Conservation (phyloP, 2,113 vertebrate species). For the Sinocyclocheilus anshuiensis region DNA sequence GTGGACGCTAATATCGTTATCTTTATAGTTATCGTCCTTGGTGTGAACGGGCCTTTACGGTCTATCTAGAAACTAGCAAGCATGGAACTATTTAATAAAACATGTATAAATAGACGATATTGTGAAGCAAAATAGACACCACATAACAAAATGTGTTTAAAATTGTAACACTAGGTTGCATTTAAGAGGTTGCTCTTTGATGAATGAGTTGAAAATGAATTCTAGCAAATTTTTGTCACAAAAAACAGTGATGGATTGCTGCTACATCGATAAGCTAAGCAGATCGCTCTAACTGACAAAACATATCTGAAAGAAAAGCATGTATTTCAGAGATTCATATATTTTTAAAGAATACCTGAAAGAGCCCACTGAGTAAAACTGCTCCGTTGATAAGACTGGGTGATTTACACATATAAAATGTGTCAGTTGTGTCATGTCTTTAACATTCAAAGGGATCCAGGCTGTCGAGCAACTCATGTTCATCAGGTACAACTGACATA, state of each 20-base stretch:
- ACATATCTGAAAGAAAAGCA: not conserved
- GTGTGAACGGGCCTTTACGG: not conserved
- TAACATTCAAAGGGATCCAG: not conserved
- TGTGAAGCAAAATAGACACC: not conserved
- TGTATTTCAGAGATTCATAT: not conserved
- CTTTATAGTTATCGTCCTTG: too few species aligned
- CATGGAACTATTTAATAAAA: not conserved
- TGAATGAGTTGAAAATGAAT: not conserved
- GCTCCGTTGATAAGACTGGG: not conserved
- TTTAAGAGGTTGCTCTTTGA: not conserved
- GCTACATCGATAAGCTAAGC: not conserved
- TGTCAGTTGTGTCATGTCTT: slow-evolving; percentile 14
- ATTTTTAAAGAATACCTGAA: not conserved
- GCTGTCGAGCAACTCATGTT: not conserved
- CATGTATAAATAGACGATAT: not conserved
- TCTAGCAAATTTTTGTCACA: not conserved
- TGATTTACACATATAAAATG: not conserved
- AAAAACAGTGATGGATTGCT: not conserved
- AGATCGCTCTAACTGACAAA: not conserved
- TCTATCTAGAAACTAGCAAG: not conserved
- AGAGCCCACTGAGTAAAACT: not conserved
- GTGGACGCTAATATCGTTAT: too few species aligned
- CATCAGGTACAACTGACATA: slow-evolving; percentile 3
- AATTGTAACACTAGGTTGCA: not conserved
- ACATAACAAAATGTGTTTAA: not conserved